Conservation (phyloP, 2,797 vertebrate species). For the Ptychadena robeensis region DNA sequence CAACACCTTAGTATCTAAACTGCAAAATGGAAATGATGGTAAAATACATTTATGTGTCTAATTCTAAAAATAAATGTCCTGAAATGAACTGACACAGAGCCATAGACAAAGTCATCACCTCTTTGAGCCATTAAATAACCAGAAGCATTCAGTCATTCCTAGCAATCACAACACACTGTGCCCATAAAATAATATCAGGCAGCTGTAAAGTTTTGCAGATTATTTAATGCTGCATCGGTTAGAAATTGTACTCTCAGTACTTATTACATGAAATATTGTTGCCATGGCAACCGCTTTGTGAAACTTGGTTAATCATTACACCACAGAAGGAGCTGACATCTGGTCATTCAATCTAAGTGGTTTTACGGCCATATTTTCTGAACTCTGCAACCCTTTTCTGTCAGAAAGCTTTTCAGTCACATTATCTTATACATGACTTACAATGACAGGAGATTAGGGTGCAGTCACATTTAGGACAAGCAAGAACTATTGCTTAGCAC, state of each 20-base stretch:
- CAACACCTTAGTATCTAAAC: background rate
- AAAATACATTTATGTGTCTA: background rate
- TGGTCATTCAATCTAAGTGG: constrained; percentile 38
- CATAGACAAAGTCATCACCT: background rate
- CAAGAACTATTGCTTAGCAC: no score
- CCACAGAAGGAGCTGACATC: constrained; percentile 58
- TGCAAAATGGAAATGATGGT: background rate
- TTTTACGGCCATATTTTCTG: constrained; percentile 49
- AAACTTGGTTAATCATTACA: constrained; percentile 32
- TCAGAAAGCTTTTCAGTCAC: constrained; percentile 42
- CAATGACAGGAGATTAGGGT: background rate
- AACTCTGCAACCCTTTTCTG: constrained; percentile 43
- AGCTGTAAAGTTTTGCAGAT: background rate
- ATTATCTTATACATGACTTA: constrained; percentile 16
- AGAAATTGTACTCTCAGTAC: constrained; percentile 20
- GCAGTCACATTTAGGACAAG: background rate
- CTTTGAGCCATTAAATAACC: background rate
- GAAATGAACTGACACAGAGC: background rate
- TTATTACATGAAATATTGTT: constrained; percentile 46
- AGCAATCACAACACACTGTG: background rate
- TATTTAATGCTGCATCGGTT: constrained; percentile 4
- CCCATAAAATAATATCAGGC: background rate
- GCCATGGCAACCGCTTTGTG: constrained; percentile 48
- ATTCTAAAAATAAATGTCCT: background rate
- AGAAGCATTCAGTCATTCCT: background rate